Conservation (phyloP, 30 jellyfish, hydroid and myxozoan species). For the Morbakka virulenta region DNA sequence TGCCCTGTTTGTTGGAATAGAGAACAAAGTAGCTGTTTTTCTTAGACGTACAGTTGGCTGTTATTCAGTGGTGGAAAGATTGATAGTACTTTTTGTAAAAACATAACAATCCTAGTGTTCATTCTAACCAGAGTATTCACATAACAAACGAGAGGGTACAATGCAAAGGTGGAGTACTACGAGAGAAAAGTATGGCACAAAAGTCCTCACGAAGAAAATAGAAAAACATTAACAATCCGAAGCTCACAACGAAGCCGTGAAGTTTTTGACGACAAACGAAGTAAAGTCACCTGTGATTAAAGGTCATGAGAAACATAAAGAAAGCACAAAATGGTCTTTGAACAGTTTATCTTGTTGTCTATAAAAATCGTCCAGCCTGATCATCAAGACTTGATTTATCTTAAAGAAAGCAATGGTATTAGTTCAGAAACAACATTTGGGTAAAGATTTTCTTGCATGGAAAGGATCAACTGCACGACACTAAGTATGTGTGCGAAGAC, state of each 20-base stretch:
- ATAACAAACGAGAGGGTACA: not conserved
- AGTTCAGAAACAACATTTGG: not conserved
- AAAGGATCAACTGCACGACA: not conserved
- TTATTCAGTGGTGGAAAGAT: not conserved
- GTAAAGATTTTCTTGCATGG: not conserved
- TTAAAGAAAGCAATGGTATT: not conserved
- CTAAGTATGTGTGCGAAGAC: not conserved
- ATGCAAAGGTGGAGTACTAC: not conserved
- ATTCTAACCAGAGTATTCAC: not conserved
- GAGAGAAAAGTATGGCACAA: not conserved
- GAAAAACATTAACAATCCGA: not conserved
- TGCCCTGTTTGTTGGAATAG: constrained; percentile 19
- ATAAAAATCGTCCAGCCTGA: not conserved
- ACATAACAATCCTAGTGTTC: not conserved
- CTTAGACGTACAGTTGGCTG: constrained; percentile 10
- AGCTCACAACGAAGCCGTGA: not conserved
- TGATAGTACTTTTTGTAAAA: not conserved
- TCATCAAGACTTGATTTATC: not conserved
- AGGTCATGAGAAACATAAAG: not conserved
- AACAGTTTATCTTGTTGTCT: not conserved
- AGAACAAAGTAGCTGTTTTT: constrained; percentile 21
- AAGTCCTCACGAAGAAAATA: not conserved
- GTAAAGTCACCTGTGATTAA: not conserved
- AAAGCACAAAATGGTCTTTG: not conserved
- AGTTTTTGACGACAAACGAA: not conserved